Conservation (phyloP, 2,797 vertebrate genomes). For the Furcifer pardalis region DNA sequence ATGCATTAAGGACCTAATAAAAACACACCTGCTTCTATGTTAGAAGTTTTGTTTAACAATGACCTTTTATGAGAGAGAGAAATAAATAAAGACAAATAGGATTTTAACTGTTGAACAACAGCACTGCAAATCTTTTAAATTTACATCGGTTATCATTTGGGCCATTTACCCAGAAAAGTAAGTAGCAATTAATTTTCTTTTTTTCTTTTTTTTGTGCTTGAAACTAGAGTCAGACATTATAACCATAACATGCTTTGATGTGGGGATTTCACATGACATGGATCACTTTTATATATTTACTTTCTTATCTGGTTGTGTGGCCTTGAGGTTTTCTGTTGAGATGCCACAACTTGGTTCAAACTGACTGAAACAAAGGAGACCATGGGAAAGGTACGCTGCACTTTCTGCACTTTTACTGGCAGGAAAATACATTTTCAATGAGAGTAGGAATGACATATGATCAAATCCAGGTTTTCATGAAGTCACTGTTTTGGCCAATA, state of each 20-base stretch:
- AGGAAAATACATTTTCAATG: background rate
- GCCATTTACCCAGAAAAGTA: constrained; percentile 31
- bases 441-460: too few relatives aligned
- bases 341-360: too few relatives aligned
- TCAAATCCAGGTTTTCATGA: too few relatives aligned
- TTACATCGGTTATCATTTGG: constrained; percentile 1
- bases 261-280: background rate
- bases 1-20: constrained; percentile 54
- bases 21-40: constrained; percentile 57
- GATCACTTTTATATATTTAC: background rate
- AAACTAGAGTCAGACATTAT: too few relatives aligned
- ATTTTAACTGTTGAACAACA: constrained; percentile 51
- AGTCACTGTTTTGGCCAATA: too few relatives aligned
- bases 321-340: background rate
- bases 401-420: background rate
- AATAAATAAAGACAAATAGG: constrained; percentile 62
- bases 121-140: constrained; percentile 52
- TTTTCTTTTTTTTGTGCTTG: constrained; percentile 41
- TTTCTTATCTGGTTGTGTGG: background rate
- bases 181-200: constrained; percentile 31
- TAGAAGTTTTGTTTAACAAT: constrained; percentile 28
- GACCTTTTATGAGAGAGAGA: constrained; percentile 38
- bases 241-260: background rate
- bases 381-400: background rate
- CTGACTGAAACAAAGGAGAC: background rate